Evolutionary conservation across 2,888 invertebrate species (phyloP).

Genomic region (Acanthococcus lagerstroemiae): DNA sequence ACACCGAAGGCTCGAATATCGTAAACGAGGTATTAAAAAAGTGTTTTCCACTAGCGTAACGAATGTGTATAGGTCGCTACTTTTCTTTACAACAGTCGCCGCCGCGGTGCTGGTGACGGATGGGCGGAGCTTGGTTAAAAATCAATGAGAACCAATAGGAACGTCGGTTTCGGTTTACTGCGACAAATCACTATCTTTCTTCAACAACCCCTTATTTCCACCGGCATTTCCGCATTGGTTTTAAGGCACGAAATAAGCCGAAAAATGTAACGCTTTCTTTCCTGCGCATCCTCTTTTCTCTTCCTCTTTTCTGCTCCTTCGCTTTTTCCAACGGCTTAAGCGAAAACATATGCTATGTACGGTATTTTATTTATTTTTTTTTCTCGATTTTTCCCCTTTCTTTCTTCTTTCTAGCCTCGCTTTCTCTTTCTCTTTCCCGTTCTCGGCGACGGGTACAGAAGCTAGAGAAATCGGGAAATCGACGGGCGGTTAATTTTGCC

Average conservation of each 20-base stretch:
- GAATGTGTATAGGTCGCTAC: conserved; percentile 20
- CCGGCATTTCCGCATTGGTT: conserved; percentile 32
- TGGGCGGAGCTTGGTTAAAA: conserved; percentile 41
- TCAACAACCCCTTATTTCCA: conserved; percentile 31
- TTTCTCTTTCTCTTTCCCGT: too few relatives aligned
- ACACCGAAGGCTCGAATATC: too few relatives aligned
- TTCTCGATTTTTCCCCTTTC: too few relatives aligned
- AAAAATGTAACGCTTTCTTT: conserved; percentile 23
- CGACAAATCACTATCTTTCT: conserved; percentile 32
- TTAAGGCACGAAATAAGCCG: conserved; percentile 22
- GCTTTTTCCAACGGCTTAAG: background rate
- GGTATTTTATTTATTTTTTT: too few relatives aligned
- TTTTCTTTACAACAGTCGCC: conserved; percentile 22
- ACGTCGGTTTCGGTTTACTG: conserved; percentile 31
- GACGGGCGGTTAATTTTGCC: too few relatives aligned
- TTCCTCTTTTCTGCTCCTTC: background rate
- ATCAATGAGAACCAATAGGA: conserved; percentile 36
- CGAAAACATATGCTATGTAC: background rate
- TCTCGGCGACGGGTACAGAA: too few relatives aligned
- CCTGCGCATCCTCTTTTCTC: conserved; percentile 14
- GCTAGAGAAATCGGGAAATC: too few relatives aligned
- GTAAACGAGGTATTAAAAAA: conserved; percentile 8
- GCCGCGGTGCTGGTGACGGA: conserved; percentile 41
- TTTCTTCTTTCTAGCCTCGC: too few relatives aligned
- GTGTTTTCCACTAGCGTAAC: conserved; percentile 19